Base-by-base conservation (phyloP, 2,113 vertebrate genomes). In the Lathamus discolor region DNA sequence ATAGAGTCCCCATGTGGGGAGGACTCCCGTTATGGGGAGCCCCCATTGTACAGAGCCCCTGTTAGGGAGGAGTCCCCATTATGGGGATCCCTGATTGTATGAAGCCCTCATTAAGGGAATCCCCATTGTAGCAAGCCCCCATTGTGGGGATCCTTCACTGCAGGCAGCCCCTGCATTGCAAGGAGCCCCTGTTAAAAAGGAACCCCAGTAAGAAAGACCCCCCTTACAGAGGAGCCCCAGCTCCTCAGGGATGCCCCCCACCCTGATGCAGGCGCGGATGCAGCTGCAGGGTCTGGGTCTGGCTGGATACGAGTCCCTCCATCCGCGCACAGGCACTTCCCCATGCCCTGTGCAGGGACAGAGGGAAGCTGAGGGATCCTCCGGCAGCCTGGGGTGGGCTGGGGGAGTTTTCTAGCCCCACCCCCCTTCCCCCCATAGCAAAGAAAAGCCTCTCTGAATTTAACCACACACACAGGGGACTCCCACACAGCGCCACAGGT, bases 131-230 rank as follows among this genome's bases (percentile, higher is more conserved):
- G 18, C 9, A 67, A 28, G 29, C 17, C 18, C 28, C 18, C 35
- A 2, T 8, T 10, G 24, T 31, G 10, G 63, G 41, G n/a, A 74
- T 8, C 48, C 29, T 35, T 17, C 48, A 14, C 0, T 16, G 13
- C 43, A 61, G 54, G n/a, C 33, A 37, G 31, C 6, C 19, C 61
- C 4, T 8, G 16, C 52, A 4, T 3, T 7, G 5, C 3, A 17
- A 39, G 24, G 20, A 41, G 17, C 10, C 57, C 41, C 28, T 33
- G 35, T 11, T 67, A 31, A 37, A 37, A 5, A 44, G 31, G 8
- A 54, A 7, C 14, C 37, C 8, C 28, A 1, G 0, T 12, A 28
- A 31, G 1, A 52, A 22, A 37, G 17, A 25, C 2, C 2, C 3
- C 3, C 8, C 4, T n/a, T 17, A 3, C 3, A 18, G 39, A 39